Base-by-base conservation (phyloP, 1,140 invertebrate species). In the Dysdera silvatica region DNA sequence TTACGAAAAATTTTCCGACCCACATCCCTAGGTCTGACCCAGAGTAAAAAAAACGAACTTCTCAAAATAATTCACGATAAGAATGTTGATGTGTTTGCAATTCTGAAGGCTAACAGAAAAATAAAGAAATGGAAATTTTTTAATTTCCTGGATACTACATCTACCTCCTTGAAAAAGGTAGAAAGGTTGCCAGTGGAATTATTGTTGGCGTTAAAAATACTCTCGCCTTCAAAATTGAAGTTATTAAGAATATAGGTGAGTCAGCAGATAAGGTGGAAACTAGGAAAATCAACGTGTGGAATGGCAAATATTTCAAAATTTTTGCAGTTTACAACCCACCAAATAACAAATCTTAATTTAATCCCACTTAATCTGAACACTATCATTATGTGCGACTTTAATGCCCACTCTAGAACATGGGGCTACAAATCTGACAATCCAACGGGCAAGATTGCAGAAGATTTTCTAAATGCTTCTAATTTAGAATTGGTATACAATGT, bases 41-140 rank as follows among this genome's bases (percentile, higher is more conserved):
- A n/a, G n/a, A n/a, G n/a, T n/a, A 82, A 82, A 37, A 95, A 87
- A n/a, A 81, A 77, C 45, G 90, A 89, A 76, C 93, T 96, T 68
- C 97, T 86, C 78, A 91, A 89, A n/a, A n/a, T n/a, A n/a, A n/a
- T n/a, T n/a, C n/a, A n/a, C n/a, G 0, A 28, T n/a, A 20, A 53
- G 20, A 53, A 53, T 23, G 37, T 53, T 18, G 51, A 53, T 5
- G 2, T 53, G 4, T 33, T 53, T 35, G 18, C 51, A 35, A 53
- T 53, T 10, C 20, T 53, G 51, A 33, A 53, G 31, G 51, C 31
- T 10, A 53, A 35, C 26, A 8, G n/a, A 35, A 29, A 23, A 18
- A 33, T 29, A 24, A 32, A 1, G 32, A 29, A 12, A 20, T 53
- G 29, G 37, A 53, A 33, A 23, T 53, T 0, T 53, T 35, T 53